A percentile compares a stretch with the other conserved stretches of the same genome.
phyloP scores from a whole-genome alignment of 92 coral and sea anemone species.

The Bergia puertoricense region DNA sequence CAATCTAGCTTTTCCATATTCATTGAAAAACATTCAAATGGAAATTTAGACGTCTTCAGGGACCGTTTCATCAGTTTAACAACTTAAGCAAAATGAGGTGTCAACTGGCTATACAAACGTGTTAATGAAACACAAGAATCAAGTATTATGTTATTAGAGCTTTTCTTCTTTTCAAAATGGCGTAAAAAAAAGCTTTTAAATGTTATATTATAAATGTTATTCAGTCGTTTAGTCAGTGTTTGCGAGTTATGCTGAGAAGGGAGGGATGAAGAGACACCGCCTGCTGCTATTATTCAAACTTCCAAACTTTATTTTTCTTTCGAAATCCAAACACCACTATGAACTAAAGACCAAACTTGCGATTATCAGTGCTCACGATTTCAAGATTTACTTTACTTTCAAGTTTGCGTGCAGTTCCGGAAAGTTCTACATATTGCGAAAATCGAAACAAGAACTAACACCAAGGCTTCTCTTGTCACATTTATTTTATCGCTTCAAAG shows the following conservation, averaged over 20 bases:
- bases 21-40: conserved; percentile 20
- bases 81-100: conserved; percentile 25
- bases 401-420: background rate
- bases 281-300: background rate
- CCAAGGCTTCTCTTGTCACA: background rate
- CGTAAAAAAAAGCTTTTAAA: conserved; percentile 53
- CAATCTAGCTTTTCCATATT: conserved; percentile 24
- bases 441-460: background rate
- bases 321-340: background rate
- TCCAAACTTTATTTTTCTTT: background rate
- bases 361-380: background rate
- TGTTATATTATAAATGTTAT: background rate
- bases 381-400: background rate
- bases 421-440: background rate
- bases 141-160: conserved; percentile 69
- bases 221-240: conserved; percentile 1
- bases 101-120: conserved; percentile 55
- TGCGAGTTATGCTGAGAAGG: background rate
- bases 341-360: background rate
- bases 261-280: background rate
- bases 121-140: conserved; percentile 71
- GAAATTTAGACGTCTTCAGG: conserved; percentile 21
- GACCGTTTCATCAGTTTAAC: conserved; percentile 22
- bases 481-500: background rate
- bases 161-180: conserved; percentile 58